These are phyloP conservation scores for Barnardius zonarius DNA, from an alignment of 2,113 vertebrate genomes.

Conservation along the genomic window DNA sequence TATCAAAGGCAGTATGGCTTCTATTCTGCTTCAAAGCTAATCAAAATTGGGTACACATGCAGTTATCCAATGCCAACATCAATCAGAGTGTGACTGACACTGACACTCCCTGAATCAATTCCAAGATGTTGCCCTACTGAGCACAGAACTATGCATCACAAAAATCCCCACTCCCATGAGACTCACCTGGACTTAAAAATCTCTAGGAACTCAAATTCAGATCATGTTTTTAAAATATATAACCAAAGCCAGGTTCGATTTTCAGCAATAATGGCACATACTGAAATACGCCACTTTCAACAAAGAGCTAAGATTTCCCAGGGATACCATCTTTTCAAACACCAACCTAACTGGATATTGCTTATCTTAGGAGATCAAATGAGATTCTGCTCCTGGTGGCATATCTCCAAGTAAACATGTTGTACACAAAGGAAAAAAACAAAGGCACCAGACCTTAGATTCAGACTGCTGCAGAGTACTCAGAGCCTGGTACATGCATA, in stretches of 20 bases:
- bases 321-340: not conserved
- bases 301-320: not conserved
- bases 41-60: constrained; percentile 33
- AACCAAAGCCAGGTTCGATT: not conserved
- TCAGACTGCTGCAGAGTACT: not conserved
- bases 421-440: not conserved
- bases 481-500: constrained; percentile 4
- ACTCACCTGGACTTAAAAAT: not conserved
- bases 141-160: not conserved
- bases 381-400: not conserved
- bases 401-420: constrained; percentile 28
- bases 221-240: not conserved
- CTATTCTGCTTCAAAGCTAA: constrained; percentile 45
- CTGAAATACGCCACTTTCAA: not conserved
- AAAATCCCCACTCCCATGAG: not conserved
- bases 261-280: not conserved
- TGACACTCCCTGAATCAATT: not conserved
- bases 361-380: constrained; percentile 40
- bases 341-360: not conserved
- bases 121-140: not conserved
- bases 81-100: constrained; percentile 45
- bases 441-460: constrained; percentile 31
- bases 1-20: constrained; percentile 17
- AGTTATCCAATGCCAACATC: constrained; percentile 28
- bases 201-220: not conserved